phyloP scores from a whole-genome alignment of 2,113 vertebrate species.

The Scatophagus argus region DNA sequence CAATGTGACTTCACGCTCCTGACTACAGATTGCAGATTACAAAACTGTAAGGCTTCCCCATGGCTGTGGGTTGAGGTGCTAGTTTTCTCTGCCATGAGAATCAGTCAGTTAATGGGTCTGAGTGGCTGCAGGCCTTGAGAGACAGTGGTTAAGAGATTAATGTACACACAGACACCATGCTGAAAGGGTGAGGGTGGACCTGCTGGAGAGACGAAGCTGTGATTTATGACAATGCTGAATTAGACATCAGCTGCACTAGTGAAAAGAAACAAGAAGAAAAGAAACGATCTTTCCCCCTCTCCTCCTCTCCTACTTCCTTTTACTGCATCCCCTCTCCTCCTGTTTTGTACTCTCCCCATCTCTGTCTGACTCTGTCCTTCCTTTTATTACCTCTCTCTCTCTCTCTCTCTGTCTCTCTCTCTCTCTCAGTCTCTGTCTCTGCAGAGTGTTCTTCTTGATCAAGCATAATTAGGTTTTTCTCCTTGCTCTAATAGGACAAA shows the following conservation, averaged over 20 bases:
- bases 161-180: slow-evolving; percentile 39
- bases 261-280: slow-evolving; percentile 31
- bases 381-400: slow-evolving; percentile 71
- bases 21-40: slow-evolving; percentile 36
- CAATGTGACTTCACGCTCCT: slow-evolving; percentile 35
- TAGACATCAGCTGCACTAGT: slow-evolving; percentile 60
- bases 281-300: slow-evolving; percentile 10
- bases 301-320: slow-evolving; percentile 23
- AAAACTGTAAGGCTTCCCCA: slow-evolving; percentile 19
- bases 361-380: slow-evolving; percentile 69
- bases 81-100: slow-evolving; percentile 45
- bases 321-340: slow-evolving; percentile 40
- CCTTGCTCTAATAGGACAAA: slow-evolving; percentile 83
- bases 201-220: slow-evolving; percentile 29
- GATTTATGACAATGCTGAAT: slow-evolving; percentile 68
- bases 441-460: slow-evolving; percentile 81
- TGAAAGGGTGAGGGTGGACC: slow-evolving; percentile 53
- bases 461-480: slow-evolving; percentile 85
- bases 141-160: slow-evolving; percentile 79
- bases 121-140: slow-evolving; percentile 56
- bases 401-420: slow-evolving; percentile 62
- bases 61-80: slow-evolving; percentile 28
- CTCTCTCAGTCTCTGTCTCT: slow-evolving; percentile 68
- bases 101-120: slow-evolving; percentile 68
- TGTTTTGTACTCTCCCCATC: slow-evolving; percentile 62